These are phyloP conservation scores for Macrobrachium nipponense DNA, from an alignment of 1,140 invertebrate genomes.

Conservation along the genomic window DNA sequence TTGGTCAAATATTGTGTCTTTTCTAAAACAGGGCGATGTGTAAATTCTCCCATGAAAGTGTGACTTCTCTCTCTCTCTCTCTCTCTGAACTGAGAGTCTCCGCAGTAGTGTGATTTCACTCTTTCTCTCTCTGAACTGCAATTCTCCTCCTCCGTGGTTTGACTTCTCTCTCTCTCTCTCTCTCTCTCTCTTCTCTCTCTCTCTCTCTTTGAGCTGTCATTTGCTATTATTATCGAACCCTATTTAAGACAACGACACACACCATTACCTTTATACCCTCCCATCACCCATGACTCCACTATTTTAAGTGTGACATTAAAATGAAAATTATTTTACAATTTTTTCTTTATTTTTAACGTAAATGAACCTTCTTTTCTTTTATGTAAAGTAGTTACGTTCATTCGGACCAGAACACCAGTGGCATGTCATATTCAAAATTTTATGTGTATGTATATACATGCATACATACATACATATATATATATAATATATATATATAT, in stretches of 20 bases:
- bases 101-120: too few species aligned
- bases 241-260: not conserved
- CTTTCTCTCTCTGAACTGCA: too few species aligned
- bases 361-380: not conserved
- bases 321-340: not conserved
- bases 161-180: not conserved
- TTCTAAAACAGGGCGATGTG: too few species aligned
- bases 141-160: too few species aligned
- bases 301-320: not conserved
- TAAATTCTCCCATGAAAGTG: too few species aligned
- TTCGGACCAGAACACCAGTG: not conserved
- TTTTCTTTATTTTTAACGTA: not conserved
- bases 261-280: too few species aligned
- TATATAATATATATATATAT: not conserved
- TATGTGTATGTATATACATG: slow-evolving; percentile 3
- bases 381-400: not conserved
- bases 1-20: too few species aligned
- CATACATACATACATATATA: not conserved
- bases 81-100: too few species aligned
- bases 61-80: too few species aligned
- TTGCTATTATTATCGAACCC: not conserved
- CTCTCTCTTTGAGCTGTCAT: not conserved
- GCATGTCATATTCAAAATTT: not conserved
- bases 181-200: not conserved
- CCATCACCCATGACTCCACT: not conserved